Evolutionary conservation across 2,888 invertebrate genomes (phyloP), one percentile per base, ranked within the genome.

Genomic region (Apotomis turbidana): DNA sequence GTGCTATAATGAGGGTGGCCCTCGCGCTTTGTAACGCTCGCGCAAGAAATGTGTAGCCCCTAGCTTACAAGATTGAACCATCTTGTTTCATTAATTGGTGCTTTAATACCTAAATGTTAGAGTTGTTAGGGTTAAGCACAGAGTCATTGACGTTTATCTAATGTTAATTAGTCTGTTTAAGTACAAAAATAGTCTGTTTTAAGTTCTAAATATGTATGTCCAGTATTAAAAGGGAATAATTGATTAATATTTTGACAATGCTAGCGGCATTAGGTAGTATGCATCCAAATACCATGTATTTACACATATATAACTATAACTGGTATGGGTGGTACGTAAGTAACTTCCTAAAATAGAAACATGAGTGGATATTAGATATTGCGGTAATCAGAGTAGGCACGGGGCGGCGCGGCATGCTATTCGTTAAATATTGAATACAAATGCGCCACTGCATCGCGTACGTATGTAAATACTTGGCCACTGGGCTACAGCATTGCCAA

Each of bases 351-450:
- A 83, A 82, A 80, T 81, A 82, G 77, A 80, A 80, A 82, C 82
- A 78, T 79, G 81, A 79, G 78, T 78, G 79, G 81, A 82, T 83
- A 85, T 86, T 85, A 82, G 81, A 78, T 82, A 79, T 79, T 80
- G 81, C 79, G 77, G 85, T 84, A 86, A 87, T 86, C 84, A 85
- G 78, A 79, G 81, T 79, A 83, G 85, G 79, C 83, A 83, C 80
- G 76, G 77, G 77, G 76, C 75, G 74, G 79, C 77, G 78, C 80
- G 80, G 83, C 81, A 81, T 82, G 82, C 81, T 82, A 81, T 85
- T 85, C 83, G 84, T 89, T 86, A 86, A 88, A 85, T 90, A 90
- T 90, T 88, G 85, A 87, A 84, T 85, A 82, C 81, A 75, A 81
- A 80, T 81, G 84, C 82, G 85, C 83, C 83, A 79, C 80, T 81